Conservation (phyloP, 2,113 vertebrate species). For the Cryptoleucopteryx plumbea region DNA sequence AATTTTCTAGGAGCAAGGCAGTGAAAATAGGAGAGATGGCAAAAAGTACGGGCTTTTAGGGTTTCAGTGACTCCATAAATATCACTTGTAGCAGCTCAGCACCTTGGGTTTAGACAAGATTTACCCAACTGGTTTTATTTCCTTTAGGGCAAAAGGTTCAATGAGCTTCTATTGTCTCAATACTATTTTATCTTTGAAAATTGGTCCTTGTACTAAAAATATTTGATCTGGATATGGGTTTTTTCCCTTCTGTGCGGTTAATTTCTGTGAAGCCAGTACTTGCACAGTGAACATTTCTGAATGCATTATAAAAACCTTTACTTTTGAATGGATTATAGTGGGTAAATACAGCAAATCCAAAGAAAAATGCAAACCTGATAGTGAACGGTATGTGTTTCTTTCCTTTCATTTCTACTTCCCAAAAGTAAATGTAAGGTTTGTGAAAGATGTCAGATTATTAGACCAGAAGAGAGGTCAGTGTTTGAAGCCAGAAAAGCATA, state of each 20-base stretch:
- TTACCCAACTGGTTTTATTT: background rate
- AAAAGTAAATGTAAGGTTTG: background rate
- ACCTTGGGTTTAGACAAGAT: background rate
- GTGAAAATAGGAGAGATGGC: background rate
- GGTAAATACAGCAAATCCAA: constrained; percentile 38
- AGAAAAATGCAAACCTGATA: background rate
- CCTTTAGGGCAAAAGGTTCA: background rate
- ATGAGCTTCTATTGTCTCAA: background rate
- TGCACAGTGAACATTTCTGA: background rate
- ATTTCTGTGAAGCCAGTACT: constrained; percentile 53
- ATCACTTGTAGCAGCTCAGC: background rate
- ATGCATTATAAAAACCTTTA: background rate
- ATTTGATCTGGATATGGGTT: background rate
- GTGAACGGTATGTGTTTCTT: constrained; percentile 38
- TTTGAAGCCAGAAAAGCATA: background rate
- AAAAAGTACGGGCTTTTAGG: background rate
- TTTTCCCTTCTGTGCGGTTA: constrained; percentile 27
- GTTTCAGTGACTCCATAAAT: background rate
- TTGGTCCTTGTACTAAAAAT: background rate
- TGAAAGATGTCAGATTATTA: background rate
- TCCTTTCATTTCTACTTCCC: background rate
- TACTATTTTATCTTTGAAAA: background rate
- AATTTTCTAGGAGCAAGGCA: background rate
- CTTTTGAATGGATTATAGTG: constrained; percentile 37
- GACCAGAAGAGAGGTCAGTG: background rate